Base-by-base conservation (phyloP, 1,140 invertebrate genomes). In the Drosophila carrolli region DNA sequence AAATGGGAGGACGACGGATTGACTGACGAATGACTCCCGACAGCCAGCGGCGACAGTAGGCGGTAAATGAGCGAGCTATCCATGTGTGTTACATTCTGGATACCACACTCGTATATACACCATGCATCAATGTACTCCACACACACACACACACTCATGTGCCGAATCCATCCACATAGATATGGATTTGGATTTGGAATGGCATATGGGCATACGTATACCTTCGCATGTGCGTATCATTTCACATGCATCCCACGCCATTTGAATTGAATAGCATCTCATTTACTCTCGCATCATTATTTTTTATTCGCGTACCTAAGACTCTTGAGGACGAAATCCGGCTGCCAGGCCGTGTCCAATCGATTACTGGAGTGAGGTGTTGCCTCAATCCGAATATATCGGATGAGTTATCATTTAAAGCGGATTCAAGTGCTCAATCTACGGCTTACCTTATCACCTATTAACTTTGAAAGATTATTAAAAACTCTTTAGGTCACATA, bases 11-110 rank as follows among this genome's bases (percentile, higher is more conserved):
- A 58, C 38, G 35, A n/a, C 53, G 53, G 46, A 60, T 73, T 63
- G 60, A 79, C 76, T 76, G 81, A 83, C 81, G 71, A 75, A 75
- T 81, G 80, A 75, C 77, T 77, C 41, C 72, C 75, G 74, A 27
- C 58, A 63, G 48, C 47, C 27, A 27, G 38, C 48, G 35, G 59
- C 75, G 46, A 55, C 63, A 59, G 57, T 68, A 78, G 65, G 71
- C 78, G 80, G 65, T 77, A 89, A 89, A 89, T 88, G 79, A 89
- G 79, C 67, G 75, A 79, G 58, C 84, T 55, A 71, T 70, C 84
- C 77, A 70, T 75, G 58, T 81, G 82, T 81, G 68, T 86, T 78
- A 61, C 68, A 62, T 66, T 75, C 75, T 56, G 57, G 66, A 74
- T 50, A 19, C 35, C 27, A 63, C 51, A 50, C 50, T 60, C 46